Conservation (phyloP, 2,888 invertebrate genomes). For the Norana najaformis region DNA sequence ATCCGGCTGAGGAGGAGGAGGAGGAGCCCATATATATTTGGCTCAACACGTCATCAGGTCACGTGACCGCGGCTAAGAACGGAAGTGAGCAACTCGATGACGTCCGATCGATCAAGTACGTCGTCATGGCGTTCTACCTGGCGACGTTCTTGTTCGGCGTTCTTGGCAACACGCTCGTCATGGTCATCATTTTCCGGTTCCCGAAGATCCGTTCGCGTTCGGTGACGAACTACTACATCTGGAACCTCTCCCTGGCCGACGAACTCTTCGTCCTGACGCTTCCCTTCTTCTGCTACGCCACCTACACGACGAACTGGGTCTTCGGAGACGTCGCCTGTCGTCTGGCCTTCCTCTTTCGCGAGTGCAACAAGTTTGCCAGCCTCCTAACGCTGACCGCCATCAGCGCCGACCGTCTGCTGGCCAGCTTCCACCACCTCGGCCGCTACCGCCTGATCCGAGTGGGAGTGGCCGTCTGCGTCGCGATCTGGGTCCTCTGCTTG, state of each 20-base stretch:
- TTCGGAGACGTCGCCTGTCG: constrained; percentile 40
- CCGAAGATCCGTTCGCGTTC: neutral
- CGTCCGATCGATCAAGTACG: neutral
- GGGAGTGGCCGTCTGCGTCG: constrained; percentile 37
- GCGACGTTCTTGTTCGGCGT: constrained; percentile 30
- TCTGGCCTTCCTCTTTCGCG: constrained; percentile 34
- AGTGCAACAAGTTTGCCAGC: constrained; percentile 39
- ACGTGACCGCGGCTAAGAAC: neutral
- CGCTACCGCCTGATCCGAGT: constrained; percentile 37
- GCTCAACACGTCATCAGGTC: constrained; percentile 3
- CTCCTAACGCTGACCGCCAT: constrained; percentile 42
- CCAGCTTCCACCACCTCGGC: constrained; percentile 39
- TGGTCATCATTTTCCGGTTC: constrained; percentile 31
- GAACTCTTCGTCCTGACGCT: constrained; percentile 41
- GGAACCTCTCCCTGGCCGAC: constrained; percentile 44
- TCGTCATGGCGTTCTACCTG: constrained; percentile 28
- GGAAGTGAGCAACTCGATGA: neutral
- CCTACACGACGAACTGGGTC: constrained; percentile 38
- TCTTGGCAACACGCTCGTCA: constrained; percentile 33
- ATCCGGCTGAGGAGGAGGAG: neutral
- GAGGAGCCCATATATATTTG: neutral
- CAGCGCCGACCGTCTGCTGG: constrained; percentile 40
- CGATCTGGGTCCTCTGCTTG: constrained; percentile 38
- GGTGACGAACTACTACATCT: constrained; percentile 41
- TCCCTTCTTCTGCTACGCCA: constrained; percentile 40